Percentiles rank a stretch among this genome's conserved stretches.
Evolutionary conservation across 2,888 invertebrate species (phyloP).

Genomic region (Bimastos eiseni): DNA sequence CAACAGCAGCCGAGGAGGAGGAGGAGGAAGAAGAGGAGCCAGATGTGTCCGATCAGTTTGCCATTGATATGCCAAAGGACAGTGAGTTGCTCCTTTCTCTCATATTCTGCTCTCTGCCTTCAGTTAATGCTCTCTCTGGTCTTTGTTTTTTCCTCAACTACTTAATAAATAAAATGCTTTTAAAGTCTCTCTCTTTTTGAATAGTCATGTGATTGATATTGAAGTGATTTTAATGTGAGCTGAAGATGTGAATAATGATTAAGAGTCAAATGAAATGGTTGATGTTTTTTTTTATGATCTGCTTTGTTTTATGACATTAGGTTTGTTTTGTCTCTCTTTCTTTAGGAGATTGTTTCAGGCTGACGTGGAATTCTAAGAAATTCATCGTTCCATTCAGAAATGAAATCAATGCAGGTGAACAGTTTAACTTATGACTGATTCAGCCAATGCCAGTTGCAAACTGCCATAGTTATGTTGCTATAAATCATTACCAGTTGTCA

Average conservation of each 20-base stretch:
- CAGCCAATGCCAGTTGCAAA: not conserved
- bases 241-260: too few relatives aligned
- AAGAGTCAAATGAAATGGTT: not conserved
- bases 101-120: not conserved
- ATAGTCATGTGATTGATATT: too few relatives aligned
- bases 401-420: slow-evolving; percentile 28
- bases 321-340: not conserved
- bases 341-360: slow-evolving; percentile 20
- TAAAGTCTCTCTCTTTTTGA: too few relatives aligned
- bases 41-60: slow-evolving; percentile 19
- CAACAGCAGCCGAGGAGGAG: not conserved
- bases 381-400: slow-evolving; percentile 28
- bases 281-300: not conserved
- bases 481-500: too few relatives aligned
- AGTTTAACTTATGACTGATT: not conserved
- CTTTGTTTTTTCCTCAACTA: not conserved
- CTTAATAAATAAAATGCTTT: too few relatives aligned
- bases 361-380: slow-evolving; percentile 29
- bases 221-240: too few relatives aligned
- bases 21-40: not conserved
- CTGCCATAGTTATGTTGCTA: too few relatives aligned
- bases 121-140: not conserved
- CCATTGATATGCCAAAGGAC: slow-evolving; percentile 30
- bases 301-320: not conserved
- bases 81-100: not conserved